These are phyloP conservation scores for Chloebia gouldiae DNA, from an alignment of 2,113 vertebrate species.

Conservation along the genomic window DNA sequence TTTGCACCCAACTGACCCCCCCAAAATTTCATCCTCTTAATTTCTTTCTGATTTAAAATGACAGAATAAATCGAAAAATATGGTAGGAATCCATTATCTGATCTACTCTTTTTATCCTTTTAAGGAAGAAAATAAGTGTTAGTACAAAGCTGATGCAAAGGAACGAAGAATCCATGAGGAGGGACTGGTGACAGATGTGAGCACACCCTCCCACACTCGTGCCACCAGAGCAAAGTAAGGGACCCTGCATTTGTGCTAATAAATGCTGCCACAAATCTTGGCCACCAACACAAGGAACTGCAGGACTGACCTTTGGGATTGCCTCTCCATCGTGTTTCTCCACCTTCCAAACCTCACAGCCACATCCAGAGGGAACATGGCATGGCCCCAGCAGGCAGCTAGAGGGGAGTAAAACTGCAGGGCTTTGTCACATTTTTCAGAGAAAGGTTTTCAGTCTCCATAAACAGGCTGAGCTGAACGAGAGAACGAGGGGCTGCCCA, in stretches of 20 bases:
- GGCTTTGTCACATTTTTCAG: neutral
- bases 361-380: neutral
- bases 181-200: neutral
- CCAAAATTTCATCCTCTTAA: neutral
- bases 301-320: neutral
- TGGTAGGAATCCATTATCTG: neutral
- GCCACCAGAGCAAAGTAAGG: neutral
- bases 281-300: neutral
- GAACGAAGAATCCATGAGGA: neutral
- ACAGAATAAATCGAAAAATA: neutral
- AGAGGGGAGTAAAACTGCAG: neutral
- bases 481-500: fast-evolving
- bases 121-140: neutral
- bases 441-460: neutral
- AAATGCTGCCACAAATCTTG: neutral
- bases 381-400: neutral
- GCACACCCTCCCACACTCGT: neutral
- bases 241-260: neutral
- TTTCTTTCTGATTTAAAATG: neutral
- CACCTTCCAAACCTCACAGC: neutral
- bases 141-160: neutral
- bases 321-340: neutral
- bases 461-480: neutral
- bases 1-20: neutral
- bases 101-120: neutral